Evolutionary conservation across 1,140 invertebrate genomes (phyloP).

Genomic region (Drosophila varians): DNA sequence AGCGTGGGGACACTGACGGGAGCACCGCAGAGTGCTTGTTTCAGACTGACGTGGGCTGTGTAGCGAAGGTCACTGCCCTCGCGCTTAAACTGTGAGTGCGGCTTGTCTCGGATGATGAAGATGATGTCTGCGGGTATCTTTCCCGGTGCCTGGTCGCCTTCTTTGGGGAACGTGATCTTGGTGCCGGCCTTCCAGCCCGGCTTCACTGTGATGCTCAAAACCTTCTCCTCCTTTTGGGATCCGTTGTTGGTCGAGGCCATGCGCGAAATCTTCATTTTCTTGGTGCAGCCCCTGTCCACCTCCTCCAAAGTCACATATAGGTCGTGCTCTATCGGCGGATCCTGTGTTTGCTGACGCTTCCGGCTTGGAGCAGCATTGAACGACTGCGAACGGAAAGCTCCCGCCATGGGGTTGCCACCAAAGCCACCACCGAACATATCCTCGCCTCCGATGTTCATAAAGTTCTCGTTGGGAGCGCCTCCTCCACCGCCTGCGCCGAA

Average conservation of each 20-base stretch:
- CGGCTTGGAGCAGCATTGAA: conserved; percentile 86
- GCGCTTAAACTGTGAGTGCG: conserved; percentile 92
- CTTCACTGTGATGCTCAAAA: conserved; percentile 95
- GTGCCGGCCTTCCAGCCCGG: conserved; percentile 98
- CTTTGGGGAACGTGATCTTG: conserved; percentile 96
- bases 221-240: conserved; percentile 93
- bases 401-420: conserved; percentile 81
- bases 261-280: conserved; percentile 97
- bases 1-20: conserved; percentile 92
- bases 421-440: conserved; percentile 84
- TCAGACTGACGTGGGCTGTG: conserved; percentile 91
- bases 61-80: conserved; percentile 94
- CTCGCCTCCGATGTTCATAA: conserved; percentile 82
- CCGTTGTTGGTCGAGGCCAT: conserved; percentile 87
- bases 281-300: conserved; percentile 91
- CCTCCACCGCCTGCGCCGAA: conserved; percentile 74
- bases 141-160: conserved; percentile 94
- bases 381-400: conserved; percentile 89
- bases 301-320: conserved; percentile 93
- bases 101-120: conserved; percentile 97
- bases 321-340: conserved; percentile 95
- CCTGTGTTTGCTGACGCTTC: conserved; percentile 86
- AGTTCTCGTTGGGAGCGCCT: conserved; percentile 85
- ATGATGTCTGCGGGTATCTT: conserved; percentile 97
- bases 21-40: conserved; percentile 92